Percentiles rank a stretch among this genome's conserved stretches.
Evolutionary conservation across 1,140 invertebrate genomes (phyloP).

Genomic region (Ephestia elutella): DNA sequence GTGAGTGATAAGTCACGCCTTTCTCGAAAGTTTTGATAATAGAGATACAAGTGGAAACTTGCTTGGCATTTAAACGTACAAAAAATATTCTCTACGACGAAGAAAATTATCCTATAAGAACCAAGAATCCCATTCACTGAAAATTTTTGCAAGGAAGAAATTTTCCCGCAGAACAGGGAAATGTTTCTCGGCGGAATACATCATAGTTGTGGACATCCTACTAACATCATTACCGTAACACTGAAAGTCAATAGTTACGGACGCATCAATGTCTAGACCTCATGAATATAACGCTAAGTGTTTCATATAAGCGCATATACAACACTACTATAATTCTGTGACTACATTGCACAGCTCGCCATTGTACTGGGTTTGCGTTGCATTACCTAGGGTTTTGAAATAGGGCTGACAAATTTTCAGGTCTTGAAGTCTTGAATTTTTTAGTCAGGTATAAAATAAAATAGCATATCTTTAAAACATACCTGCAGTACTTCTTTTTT

Average conservation of each 20-base stretch:
- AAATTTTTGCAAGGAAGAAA: not conserved
- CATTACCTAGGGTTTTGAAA: constrained; percentile 35
- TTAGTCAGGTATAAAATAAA: too few relatives aligned
- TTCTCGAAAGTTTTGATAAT: too few relatives aligned
- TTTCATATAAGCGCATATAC: constrained; percentile 35
- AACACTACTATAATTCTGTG: constrained; percentile 19
- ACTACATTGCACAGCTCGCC: constrained; percentile 48
- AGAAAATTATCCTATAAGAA: not conserved
- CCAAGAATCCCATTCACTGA: too few relatives aligned
- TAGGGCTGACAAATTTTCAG: constrained; percentile 36
- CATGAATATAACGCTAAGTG: constrained; percentile 10
- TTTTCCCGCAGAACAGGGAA: not conserved
- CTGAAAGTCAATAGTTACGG: not conserved
- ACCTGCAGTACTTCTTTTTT: too few relatives aligned
- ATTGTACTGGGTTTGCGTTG: constrained; percentile 55
- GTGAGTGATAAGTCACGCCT: too few relatives aligned
- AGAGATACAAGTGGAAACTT: too few relatives aligned
- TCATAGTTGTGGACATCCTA: not conserved
- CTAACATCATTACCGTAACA: not conserved
- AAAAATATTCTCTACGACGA: too few relatives aligned
- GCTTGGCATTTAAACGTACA: too few relatives aligned
- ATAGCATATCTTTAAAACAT: too few relatives aligned
- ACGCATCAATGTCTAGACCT: not conserved
- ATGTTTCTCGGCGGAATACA: not conserved
- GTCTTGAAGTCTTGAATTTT: too few relatives aligned